Conservation (phyloP, 2,888 invertebrate species). For the Nebria brevicollis region DNA sequence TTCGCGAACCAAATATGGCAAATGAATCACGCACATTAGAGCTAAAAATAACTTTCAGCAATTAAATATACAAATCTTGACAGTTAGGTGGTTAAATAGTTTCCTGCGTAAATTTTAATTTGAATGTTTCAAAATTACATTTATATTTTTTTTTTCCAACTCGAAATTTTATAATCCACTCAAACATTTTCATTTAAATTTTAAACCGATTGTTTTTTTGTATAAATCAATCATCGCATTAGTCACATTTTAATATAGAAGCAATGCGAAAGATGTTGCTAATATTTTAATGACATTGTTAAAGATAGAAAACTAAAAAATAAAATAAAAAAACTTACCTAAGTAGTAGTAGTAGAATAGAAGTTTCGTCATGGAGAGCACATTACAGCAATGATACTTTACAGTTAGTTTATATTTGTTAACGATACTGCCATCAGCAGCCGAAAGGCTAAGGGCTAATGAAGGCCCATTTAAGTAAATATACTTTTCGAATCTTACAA, state of each 20-base stretch:
- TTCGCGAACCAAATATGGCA: constrained; percentile 41
- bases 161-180: neutral
- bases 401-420: constrained; percentile 24
- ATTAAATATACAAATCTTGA: constrained; percentile 12
- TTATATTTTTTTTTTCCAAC: neutral
- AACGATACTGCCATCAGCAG: constrained; percentile 6
- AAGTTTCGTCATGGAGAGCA: constrained; percentile 36
- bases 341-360: constrained; percentile 16
- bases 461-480: neutral
- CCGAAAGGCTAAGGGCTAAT: neutral
- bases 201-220: constrained; percentile 13
- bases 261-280: constrained; percentile 15
- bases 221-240: constrained; percentile 35
- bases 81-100: neutral
- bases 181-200: neutral
- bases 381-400: constrained; percentile 37
- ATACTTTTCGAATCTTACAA: neutral
- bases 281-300: constrained; percentile 6
- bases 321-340: constrained; percentile 15
- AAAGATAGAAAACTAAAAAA: constrained; percentile 3
- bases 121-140: neutral
- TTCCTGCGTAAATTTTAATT: neutral
- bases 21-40: constrained; percentile 33
- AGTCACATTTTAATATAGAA: constrained; percentile 20
- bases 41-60: constrained; percentile 32